These are phyloP conservation scores for Nyctalus aviator DNA, from an alignment of 2,797 vertebrate species.

Conservation along the genomic window DNA sequence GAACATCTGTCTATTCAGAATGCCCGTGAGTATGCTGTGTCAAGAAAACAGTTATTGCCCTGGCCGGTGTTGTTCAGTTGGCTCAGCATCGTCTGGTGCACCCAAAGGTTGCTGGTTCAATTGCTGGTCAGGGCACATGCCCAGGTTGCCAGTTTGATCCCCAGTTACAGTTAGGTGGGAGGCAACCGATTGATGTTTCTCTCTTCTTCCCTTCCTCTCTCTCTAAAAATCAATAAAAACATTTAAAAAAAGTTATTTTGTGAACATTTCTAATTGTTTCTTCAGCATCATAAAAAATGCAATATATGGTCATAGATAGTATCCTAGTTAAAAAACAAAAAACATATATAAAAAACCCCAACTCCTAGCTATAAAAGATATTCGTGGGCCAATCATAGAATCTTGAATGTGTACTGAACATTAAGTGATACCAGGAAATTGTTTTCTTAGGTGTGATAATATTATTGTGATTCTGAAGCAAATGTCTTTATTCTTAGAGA, in stretches of 20 bases:
- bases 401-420: background rate
- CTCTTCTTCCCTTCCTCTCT: background rate
- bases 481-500: conserved; percentile 16
- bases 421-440: background rate
- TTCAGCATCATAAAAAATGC: conserved; percentile 14
- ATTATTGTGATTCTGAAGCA: background rate
- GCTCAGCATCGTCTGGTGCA: background rate
- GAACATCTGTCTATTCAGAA: background rate
- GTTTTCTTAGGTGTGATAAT: background rate
- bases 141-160: background rate
- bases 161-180: background rate
- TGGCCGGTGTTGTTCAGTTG: background rate
- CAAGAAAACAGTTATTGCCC: background rate
- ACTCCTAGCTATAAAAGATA: background rate
- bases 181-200: background rate
- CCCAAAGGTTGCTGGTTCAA: background rate
- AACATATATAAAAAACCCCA: background rate
- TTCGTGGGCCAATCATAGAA: background rate
- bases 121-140: background rate
- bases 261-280: background rate
- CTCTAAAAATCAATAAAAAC: background rate
- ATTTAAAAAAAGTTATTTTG: background rate
- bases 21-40: background rate
- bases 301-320: background rate
- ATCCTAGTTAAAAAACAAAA: background rate